Base-by-base conservation (phyloP, 2,113 vertebrate genomes). In the Scomber colias region DNA sequence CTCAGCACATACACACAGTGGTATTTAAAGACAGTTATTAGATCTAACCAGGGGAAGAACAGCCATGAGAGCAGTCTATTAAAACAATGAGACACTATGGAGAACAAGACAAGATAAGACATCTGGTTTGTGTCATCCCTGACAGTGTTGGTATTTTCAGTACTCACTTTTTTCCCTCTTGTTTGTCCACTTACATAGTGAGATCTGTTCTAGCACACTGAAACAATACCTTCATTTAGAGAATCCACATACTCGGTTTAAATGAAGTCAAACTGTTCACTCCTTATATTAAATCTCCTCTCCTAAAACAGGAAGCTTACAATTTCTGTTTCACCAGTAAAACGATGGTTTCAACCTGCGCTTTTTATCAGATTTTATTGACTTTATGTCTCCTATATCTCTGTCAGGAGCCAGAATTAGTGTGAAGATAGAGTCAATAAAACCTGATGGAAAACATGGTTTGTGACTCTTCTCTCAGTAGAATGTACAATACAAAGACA, bases 121-220 rank as follows among this genome's bases (percentile, higher is more conserved):
- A 62, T 78, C 72, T 89, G 85, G 53, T 62, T 65, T 57, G 61
- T 76, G 70, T 80, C 86, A 11, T 54, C 35, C 16, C 75, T 66
- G 48, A 76, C 62, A 30, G 50, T 35, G 60, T 27, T 44, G 68
- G 48, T 51, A 72, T 49, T 44, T 24, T 54, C 57, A 53, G 19
- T 16, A 15, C 40, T 11, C 31, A 2, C 46, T 21, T 50, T 62
- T 79, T 48, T 7, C 51, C 48, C 40, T 72, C 62, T 53, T 24
- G 24, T 21, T 27, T 46, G 13, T 13, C 71, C 16, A 31, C 55
- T 27, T 40, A 40, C 51, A 53, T 3, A 11, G 24, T 46, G 5
- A 71, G 27, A 35, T 71, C 16, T 27, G 49, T 57, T 56, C 56
- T 31, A 14, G 45, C n/a, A 74, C 24, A 55, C 11, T 71, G 6